Conservation (phyloP, 2,797 vertebrate species). For the Phoebastria nigripes region DNA sequence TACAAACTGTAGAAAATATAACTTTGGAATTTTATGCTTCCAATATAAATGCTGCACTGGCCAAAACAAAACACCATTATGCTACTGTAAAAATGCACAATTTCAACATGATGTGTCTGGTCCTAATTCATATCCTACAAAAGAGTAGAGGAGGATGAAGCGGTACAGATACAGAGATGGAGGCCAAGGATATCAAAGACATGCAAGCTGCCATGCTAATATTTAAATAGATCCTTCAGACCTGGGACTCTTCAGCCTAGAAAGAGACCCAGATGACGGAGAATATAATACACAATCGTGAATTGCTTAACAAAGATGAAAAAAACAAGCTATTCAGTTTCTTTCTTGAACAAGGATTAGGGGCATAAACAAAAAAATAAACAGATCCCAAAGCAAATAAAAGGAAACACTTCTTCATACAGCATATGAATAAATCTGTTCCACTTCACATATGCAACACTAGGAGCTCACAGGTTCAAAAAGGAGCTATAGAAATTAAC, state of each 20-base stretch:
- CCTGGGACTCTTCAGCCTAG: not conserved
- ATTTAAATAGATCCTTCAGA: not conserved
- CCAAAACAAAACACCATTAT: not conserved
- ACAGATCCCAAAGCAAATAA: not conserved
- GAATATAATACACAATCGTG: not conserved
- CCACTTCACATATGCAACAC: not conserved
- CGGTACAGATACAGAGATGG: not conserved
- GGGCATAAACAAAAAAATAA: not conserved
- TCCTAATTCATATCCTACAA: not conserved
- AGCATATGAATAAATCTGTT: not conserved
- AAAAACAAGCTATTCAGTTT: not conserved
- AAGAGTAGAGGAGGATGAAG: not conserved
- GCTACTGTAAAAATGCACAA: not conserved
- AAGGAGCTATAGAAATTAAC: not conserved
- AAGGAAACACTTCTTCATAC: not conserved
- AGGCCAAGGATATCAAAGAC: not conserved
- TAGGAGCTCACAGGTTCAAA: not conserved
- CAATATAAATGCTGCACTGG: not conserved
- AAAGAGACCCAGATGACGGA: not conserved
- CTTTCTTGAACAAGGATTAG: not conserved
- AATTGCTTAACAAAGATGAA: not conserved
- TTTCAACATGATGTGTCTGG: not conserved
- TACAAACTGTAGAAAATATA: not conserved
- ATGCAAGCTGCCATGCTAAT: not conserved
- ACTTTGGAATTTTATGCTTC: not conserved